Conservation (phyloP, 2,888 invertebrate genomes). For the Elegia similella region DNA sequence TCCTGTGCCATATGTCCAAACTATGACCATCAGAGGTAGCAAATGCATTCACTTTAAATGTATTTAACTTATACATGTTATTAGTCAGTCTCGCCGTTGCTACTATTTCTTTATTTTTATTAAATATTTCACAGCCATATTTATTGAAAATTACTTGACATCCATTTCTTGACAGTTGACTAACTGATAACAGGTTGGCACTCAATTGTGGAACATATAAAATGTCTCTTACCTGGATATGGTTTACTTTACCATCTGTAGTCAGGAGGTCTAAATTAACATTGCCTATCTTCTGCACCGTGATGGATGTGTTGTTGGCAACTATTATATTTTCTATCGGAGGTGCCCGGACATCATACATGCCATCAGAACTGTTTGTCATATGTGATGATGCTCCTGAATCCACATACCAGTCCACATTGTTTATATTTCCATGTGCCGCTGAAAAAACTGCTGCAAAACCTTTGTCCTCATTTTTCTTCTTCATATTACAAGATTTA, state of each 20-base stretch:
- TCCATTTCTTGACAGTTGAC: slow-evolving; percentile 27
- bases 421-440: background rate
- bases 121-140: slow-evolving; percentile 25
- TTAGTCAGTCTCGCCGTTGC: slow-evolving; percentile 22
- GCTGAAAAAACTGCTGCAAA: slow-evolving; percentile 27
- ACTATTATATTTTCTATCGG: slow-evolving; percentile 24
- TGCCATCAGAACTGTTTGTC: slow-evolving; percentile 24
- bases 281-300: slow-evolving; percentile 25
- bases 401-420: slow-evolving; percentile 28
- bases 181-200: slow-evolving; percentile 29
- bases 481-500: slow-evolving; percentile 19
- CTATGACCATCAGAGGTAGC: background rate
- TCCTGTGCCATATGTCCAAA: background rate
- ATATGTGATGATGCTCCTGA: slow-evolving; percentile 32
- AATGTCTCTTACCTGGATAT: slow-evolving; percentile 26
- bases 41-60: slow-evolving; percentile 17
- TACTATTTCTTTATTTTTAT: slow-evolving; percentile 18
- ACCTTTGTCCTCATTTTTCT: slow-evolving; percentile 8
- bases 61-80: slow-evolving; percentile 26
- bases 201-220: slow-evolving; percentile 27
- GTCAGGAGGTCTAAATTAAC: slow-evolving; percentile 19
- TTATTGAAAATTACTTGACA: slow-evolving; percentile 24
- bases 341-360: slow-evolving; percentile 24
- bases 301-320: slow-evolving; percentile 24
- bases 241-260: slow-evolving; percentile 12